These are phyloP conservation scores for Chamaetylas fuelleborni DNA, from an alignment of 2,113 vertebrate species.

Conservation along the genomic window DNA sequence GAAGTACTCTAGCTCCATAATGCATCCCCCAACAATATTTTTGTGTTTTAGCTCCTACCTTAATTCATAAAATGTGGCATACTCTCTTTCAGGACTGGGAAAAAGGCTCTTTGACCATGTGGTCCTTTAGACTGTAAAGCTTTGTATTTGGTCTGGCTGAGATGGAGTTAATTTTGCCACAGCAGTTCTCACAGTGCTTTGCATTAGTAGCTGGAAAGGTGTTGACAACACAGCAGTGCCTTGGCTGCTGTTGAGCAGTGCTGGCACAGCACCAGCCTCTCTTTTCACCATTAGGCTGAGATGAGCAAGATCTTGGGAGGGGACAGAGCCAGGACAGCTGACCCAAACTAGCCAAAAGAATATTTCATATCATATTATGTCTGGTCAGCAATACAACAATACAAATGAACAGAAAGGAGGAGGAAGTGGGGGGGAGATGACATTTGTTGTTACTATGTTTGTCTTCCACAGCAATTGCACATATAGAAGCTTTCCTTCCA, in stretches of 20 bases:
- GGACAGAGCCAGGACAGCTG: neutral
- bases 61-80: neutral
- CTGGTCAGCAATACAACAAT: neutral
- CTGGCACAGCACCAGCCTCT: neutral
- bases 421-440: fast-evolving
- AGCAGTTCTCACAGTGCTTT: neutral
- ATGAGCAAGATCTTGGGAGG: neutral
- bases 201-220: neutral
- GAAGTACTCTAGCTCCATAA: neutral
- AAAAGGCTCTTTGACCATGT: neutral
- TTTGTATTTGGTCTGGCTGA: neutral
- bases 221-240: neutral
- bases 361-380: neutral
- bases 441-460: neutral
- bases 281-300: neutral
- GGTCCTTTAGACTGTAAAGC: neutral
- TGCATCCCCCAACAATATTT: neutral
- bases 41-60: neutral
- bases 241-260: neutral
- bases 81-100: neutral
- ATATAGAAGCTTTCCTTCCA: neutral
- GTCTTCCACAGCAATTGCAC: neutral
- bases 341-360: neutral
- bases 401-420: neutral
- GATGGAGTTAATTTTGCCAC: neutral